These are phyloP conservation scores for Anhinga rufa DNA, from an alignment of 2,113 vertebrate species.

Conservation along the genomic window DNA sequence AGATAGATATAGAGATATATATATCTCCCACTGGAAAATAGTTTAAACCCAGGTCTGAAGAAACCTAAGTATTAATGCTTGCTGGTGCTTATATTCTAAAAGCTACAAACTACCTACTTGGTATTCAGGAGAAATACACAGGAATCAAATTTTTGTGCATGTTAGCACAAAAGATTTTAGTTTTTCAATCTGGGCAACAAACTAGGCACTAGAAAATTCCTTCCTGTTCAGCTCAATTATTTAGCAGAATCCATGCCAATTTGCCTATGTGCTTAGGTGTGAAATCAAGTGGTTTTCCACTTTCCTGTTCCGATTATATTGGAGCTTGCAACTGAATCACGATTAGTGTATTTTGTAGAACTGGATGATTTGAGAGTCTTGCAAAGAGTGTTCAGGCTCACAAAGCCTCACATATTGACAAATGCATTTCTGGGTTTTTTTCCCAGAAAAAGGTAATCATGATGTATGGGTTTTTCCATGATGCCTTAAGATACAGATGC, in stretches of 20 bases:
- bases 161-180: background rate
- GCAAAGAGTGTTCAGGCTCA: background rate
- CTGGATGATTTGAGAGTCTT: background rate
- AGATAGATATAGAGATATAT: background rate
- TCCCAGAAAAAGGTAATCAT: accelerated
- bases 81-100: background rate
- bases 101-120: background rate
- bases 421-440: background rate
- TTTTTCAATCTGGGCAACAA: background rate
- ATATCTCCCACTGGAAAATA: background rate
- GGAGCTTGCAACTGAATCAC: background rate
- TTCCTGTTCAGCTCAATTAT: background rate
- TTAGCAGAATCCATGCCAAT: background rate
- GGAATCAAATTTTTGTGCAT: background rate
- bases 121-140: background rate
- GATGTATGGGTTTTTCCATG: background rate
- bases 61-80: background rate
- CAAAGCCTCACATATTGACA: background rate
- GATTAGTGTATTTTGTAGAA: background rate
- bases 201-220: background rate
- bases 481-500: background rate
- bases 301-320: background rate
- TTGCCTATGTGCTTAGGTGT: background rate
- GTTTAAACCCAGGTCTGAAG: background rate
- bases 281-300: background rate